These are phyloP conservation scores for Acanthosoma haemorrhoidale DNA, from an alignment of 2,888 invertebrate genomes.

Conservation along the genomic window DNA sequence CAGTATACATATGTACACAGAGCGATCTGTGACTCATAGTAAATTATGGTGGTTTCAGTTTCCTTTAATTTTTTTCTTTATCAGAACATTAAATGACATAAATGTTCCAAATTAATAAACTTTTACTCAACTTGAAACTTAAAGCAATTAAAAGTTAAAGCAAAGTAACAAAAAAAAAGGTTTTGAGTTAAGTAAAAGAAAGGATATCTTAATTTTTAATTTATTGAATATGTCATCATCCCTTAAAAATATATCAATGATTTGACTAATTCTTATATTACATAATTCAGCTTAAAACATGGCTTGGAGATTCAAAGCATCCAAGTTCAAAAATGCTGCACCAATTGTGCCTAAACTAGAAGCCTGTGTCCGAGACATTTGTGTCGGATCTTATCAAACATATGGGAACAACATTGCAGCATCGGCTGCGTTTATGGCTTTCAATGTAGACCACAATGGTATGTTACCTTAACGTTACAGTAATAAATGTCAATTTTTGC, in stretches of 20 bases:
- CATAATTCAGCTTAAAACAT: conserved; percentile 48
- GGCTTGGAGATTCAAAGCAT: conserved; percentile 96
- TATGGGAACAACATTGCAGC: conserved; percentile 93
- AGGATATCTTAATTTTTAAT: background rate
- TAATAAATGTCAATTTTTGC: background rate
- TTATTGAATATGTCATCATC: background rate
- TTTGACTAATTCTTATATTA: no score
- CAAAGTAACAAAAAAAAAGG: no score
- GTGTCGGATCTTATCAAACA: conserved; percentile 87
- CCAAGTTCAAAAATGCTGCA: conserved; percentile 96
- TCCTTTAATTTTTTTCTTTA: background rate
- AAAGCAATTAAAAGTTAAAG: no score
- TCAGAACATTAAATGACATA: no score
- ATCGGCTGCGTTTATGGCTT: conserved; percentile 89
- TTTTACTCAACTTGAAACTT: no score
- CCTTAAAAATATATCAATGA: background rate
- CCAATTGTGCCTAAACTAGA: conserved; percentile 94
- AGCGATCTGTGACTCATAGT: background rate
- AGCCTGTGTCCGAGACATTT: conserved; percentile 77
- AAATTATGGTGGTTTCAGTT: background rate
- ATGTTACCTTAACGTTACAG: conserved; percentile 37
- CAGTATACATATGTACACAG: background rate
- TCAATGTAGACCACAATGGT: conserved; percentile 88
- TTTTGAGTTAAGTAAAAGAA: no score
- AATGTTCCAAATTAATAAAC: no score